Conservation (phyloP, 2,888 invertebrate genomes). For the Calameuta filiformis region DNA sequence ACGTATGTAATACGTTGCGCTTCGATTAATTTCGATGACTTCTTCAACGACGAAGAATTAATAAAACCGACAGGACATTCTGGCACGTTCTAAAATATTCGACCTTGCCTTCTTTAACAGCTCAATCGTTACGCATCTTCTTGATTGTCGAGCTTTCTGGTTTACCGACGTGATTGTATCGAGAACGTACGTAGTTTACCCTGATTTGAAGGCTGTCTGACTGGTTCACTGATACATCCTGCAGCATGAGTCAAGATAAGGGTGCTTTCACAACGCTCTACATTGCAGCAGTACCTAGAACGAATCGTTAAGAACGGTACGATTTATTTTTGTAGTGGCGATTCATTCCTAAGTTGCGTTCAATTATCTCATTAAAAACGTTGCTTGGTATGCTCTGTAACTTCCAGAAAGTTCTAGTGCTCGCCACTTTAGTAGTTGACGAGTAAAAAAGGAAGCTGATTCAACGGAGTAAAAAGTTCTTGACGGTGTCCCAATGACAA, state of each 20-base stretch:
- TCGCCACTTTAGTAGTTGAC: background rate
- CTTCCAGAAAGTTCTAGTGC: background rate
- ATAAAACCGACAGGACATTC: conserved; percentile 10
- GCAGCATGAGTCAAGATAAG: background rate
- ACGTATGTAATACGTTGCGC: background rate
- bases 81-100: background rate
- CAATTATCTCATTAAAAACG: background rate
- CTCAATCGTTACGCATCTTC: background rate
- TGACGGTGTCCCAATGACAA: background rate
- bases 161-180: background rate
- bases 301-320: background rate
- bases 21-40: background rate
- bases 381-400: background rate
- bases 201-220: background rate
- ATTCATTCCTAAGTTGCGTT: background rate
- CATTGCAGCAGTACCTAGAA: background rate
- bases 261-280: background rate
- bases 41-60: background rate
- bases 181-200: background rate
- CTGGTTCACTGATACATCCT: background rate
- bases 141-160: background rate
- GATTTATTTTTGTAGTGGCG: background rate
- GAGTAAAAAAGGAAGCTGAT: background rate
- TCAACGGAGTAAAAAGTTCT: background rate
- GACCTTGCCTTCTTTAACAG: background rate